phyloP scores from a whole-genome alignment of 2,797 vertebrate species.

The Gymnothorax javanicus region DNA sequence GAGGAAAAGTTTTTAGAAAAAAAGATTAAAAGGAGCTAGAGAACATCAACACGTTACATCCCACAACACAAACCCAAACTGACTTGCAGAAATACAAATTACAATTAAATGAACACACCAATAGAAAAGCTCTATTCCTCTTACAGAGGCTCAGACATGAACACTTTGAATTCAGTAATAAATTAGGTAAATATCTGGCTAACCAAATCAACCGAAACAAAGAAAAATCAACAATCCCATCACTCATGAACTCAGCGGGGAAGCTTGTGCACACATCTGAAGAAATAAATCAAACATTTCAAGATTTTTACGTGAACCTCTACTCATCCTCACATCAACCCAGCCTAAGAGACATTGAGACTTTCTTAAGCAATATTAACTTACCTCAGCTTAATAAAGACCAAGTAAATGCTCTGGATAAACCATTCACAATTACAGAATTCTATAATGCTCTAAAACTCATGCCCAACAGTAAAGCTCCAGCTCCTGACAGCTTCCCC shows the following conservation, averaged over 20 bases:
- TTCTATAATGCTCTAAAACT: neutral
- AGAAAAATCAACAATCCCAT: neutral
- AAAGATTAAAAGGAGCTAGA: neutral
- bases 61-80: no score
- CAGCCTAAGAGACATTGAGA: no score
- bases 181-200: no score
- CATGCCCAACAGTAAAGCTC: conserved; percentile 28
- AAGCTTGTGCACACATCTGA: conserved; percentile 5
- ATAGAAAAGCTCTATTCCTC: no score
- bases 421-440: neutral
- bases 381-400: conserved; percentile 5
- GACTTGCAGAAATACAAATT: no score
- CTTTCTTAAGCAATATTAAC: neutral
- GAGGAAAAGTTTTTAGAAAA: no score
- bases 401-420: conserved; percentile 26
- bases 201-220: neutral
- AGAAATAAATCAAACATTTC: neutral
- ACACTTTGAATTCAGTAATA: no score
- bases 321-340: no score
- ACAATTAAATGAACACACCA: no score
- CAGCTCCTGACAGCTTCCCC: conserved; percentile 34
- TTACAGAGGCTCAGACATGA: no score
- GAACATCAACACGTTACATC: neutral
- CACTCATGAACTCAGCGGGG: neutral
- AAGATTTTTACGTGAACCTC: no score